Percentiles rank a stretch among this genome's conserved stretches.
Conservation (phyloP, 2,888 invertebrate species). For the Hirtodrosophila confusa region DNA sequence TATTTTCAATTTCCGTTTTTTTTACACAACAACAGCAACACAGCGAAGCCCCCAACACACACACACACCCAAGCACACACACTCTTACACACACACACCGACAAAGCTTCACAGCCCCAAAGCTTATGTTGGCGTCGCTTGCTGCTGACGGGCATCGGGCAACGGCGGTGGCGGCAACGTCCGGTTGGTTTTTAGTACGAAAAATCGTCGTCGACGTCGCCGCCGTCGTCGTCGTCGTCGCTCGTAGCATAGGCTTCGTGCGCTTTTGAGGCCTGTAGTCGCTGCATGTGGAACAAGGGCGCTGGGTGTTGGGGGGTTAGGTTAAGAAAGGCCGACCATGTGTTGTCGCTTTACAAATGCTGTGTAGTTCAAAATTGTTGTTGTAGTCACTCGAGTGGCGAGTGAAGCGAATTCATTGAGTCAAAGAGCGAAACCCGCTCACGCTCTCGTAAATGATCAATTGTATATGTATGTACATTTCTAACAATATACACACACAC, state of each 20-base stretch:
- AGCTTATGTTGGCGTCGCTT: constrained; percentile 64
- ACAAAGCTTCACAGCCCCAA: constrained; percentile 63
- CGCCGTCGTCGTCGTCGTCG: constrained; percentile 42
- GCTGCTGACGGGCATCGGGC: constrained; percentile 27
- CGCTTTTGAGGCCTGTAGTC: constrained; percentile 57
- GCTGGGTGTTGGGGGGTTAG: constrained; percentile 27
- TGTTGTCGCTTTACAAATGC: constrained; percentile 60
- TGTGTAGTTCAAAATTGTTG: constrained; percentile 48
- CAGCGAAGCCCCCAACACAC: constrained; percentile 44
- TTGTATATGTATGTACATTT: constrained; percentile 9
- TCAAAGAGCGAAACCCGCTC: constrained; percentile 52
- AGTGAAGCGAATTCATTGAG: constrained; percentile 41
- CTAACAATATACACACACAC: constrained; percentile 9
- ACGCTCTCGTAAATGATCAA: constrained; percentile 46
- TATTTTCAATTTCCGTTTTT: constrained; percentile 83
- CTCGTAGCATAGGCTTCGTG: constrained; percentile 58
- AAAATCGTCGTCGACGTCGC: constrained; percentile 50
- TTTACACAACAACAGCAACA: constrained; percentile 44
- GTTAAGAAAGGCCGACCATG: constrained; percentile 56
- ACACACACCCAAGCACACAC: constrained; percentile 18
- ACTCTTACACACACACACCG: constrained; percentile 24
- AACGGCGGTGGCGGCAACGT: constrained; percentile 70
- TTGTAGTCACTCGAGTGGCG: constrained; percentile 22
- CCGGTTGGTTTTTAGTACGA: constrained; percentile 78
- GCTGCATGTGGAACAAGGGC: constrained; percentile 50